Percentiles rank a stretch among this genome's conserved stretches.
These are phyloP conservation scores for Rattus rattus DNA, from an alignment of 2,113 vertebrate genomes.

Conservation along the genomic window DNA sequence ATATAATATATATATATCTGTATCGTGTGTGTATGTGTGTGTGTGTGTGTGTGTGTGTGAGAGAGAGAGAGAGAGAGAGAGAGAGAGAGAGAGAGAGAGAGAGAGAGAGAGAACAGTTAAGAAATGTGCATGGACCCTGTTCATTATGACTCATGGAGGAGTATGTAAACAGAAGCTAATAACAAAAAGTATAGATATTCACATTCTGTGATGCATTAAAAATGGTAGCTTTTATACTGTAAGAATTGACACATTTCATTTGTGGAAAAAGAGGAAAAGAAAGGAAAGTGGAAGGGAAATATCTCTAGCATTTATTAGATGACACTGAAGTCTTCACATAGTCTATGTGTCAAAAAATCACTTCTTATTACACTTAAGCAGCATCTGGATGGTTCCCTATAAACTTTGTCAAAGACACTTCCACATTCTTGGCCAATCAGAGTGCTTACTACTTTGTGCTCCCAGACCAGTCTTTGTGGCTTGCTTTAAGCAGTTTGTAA, in stretches of 20 bases:
- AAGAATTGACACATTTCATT: neutral
- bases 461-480: too few relatives aligned
- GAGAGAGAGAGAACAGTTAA: neutral
- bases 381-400: neutral
- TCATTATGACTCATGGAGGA: neutral
- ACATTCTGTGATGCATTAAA: neutral
- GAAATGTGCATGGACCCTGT: neutral
- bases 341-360: neutral
- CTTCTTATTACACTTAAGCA: neutral
- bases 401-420: neutral
- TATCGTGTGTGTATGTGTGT: too few relatives aligned
- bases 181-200: conserved; percentile 9
- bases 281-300: neutral
- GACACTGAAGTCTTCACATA: neutral
- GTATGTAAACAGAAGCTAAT: neutral
- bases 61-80: too few relatives aligned
- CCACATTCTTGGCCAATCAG: neutral
- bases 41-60: too few relatives aligned
- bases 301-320: neutral
- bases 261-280: too few relatives aligned
- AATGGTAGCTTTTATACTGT: neutral
- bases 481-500: neutral
- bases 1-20: too few relatives aligned
- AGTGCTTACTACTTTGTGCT: neutral
- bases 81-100: neutral